Evolutionary conservation across 2,888 invertebrate genomes (phyloP).

Genomic region (Epistrophe grossulariae): DNA sequence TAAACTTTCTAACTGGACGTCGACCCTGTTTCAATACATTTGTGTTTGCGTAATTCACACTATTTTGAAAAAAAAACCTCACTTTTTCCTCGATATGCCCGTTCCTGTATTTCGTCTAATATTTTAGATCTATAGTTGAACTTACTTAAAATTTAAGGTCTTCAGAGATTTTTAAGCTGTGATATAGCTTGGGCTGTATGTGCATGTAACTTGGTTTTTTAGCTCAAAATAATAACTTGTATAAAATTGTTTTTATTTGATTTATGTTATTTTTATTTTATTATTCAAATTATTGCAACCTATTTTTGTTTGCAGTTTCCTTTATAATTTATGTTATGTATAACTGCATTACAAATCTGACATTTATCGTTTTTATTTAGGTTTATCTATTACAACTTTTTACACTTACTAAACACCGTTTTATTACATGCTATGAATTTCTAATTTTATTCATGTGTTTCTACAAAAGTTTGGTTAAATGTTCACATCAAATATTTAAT

Average conservation of each 20-base stretch:
- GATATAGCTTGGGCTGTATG: no score
- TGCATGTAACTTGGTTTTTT: no score
- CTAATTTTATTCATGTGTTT: conserved; percentile 23
- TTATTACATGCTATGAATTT: conserved; percentile 7
- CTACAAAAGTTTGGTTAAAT: conserved; percentile 48
- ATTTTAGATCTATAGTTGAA: no score
- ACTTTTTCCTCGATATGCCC: no score
- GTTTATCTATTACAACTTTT: conserved; percentile 43
- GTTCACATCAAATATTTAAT: conserved; percentile 50
- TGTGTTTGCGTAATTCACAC: no score
- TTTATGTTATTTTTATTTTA: conserved; percentile 4
- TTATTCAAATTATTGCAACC: conserved; percentile 8
- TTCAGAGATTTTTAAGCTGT: no score
- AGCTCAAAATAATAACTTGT: no score
- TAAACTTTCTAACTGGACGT: no score
- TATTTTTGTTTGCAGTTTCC: conserved; percentile 9
- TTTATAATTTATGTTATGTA: neutral
- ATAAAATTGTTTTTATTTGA: neutral
- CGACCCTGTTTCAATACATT: no score
- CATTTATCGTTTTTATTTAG: conserved; percentile 10
- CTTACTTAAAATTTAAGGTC: no score
- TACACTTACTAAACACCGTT: conserved; percentile 55
- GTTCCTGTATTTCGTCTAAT: no score
- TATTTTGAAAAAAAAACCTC: no score
- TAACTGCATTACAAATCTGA: conserved; percentile 33